Percentiles rank a stretch among this genome's conserved stretches.
phyloP scores from a whole-genome alignment of 2,888 invertebrate species.

The Amblyteles armatorius region DNA sequence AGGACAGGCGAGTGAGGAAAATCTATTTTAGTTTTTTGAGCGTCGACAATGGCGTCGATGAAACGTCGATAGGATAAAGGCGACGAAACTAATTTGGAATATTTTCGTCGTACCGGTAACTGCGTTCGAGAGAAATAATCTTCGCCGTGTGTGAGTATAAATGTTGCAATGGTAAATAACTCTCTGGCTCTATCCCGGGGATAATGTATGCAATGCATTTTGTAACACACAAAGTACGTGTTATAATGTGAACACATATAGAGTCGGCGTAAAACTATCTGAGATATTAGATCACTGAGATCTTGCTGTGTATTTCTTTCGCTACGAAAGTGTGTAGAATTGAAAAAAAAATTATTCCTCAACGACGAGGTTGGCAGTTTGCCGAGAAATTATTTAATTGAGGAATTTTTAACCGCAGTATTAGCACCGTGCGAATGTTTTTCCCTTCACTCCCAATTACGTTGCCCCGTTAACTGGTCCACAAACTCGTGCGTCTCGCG shows the following conservation, averaged over 20 bases:
- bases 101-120: conserved; percentile 28
- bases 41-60: conserved; percentile 71
- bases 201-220: too few relatives aligned
- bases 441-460: conserved; percentile 25
- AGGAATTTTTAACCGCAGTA: not conserved
- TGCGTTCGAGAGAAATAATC: too few relatives aligned
- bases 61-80: conserved; percentile 71
- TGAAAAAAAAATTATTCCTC: not conserved
- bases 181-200: too few relatives aligned
- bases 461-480: conserved; percentile 2
- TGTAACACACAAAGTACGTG: too few relatives aligned
- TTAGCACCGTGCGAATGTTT: not conserved
- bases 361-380: not conserved
- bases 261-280: not conserved
- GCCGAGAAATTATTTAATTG: not conserved
- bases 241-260: too few relatives aligned
- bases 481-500: conserved; percentile 34
- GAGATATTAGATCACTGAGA: not conserved
- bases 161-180: not conserved
- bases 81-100: conserved; percentile 56
- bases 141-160: not conserved
- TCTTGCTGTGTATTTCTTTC: not conserved
- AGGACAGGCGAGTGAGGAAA: conserved; percentile 54
- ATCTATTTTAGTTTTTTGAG: conserved; percentile 71
- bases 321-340: not conserved